Evolutionary conservation across 2,888 invertebrate genomes (phyloP).

Genomic region (Meteorus cinctellus): DNA sequence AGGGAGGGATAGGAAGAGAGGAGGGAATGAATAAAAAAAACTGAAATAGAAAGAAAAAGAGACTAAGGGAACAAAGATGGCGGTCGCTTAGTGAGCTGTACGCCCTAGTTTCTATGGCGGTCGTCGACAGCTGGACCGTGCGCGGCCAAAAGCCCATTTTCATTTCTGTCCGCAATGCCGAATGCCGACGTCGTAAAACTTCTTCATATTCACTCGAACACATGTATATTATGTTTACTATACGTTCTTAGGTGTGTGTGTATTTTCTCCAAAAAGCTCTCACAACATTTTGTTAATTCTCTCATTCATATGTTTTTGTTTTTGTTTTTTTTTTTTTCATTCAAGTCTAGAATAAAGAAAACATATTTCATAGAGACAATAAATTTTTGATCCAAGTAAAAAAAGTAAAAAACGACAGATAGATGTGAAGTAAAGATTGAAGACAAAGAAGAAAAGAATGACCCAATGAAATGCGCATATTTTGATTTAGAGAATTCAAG

Average conservation of each 20-base stretch:
- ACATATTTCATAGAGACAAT: too few species aligned
- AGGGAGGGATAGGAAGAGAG: not conserved
- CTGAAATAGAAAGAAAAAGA: not conserved
- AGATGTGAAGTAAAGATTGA: not conserved
- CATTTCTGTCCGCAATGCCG: slow-evolving; percentile 4
- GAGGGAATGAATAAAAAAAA: not conserved
- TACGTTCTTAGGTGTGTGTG: not conserved
- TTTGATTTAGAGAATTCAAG: slow-evolving; percentile 41
- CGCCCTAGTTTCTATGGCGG: slow-evolving; percentile 57
- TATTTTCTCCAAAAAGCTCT: not conserved
- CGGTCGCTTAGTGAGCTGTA: slow-evolving; percentile 31
- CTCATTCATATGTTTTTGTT: too few species aligned
- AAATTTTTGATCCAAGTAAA: too few species aligned
- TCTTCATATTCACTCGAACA: not conserved
- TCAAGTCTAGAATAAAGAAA: too few species aligned
- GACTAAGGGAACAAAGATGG: slow-evolving; percentile 10
- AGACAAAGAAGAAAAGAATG: slow-evolving; percentile 20
- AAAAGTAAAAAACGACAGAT: too few species aligned
- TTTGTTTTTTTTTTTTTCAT: too few species aligned
- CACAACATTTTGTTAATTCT: too few species aligned
- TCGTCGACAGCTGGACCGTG: slow-evolving; percentile 54
- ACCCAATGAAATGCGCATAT: not conserved
- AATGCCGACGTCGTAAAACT: not conserved
- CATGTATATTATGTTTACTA: too few species aligned
- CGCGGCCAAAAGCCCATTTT: slow-evolving; percentile 45